A percentile compares a stretch with the other conserved stretches of the same genome.
These are phyloP conservation scores for Oreocharis arfaki DNA, from an alignment of 2,113 vertebrate species.

Conservation along the genomic window DNA sequence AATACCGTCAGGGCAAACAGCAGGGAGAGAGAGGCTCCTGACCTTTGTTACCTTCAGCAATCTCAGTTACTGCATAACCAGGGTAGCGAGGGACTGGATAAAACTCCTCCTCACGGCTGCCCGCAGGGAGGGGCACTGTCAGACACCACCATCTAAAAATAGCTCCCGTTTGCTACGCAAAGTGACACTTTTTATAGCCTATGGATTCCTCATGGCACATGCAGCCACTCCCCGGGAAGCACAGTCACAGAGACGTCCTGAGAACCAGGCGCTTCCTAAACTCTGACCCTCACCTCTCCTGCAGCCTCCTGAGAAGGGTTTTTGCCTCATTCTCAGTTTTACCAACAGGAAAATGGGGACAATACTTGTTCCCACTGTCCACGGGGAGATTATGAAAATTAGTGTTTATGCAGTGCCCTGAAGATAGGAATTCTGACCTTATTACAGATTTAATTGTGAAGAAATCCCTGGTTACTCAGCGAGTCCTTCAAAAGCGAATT, in stretches of 20 bases:
- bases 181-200: neutral
- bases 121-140: neutral
- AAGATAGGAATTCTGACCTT: conserved; percentile 10
- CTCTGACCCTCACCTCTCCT: neutral
- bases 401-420: neutral
- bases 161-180: neutral
- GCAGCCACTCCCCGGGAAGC: fast-evolving
- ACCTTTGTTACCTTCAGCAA: neutral
- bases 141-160: neutral
- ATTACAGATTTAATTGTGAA: conserved; percentile 53
- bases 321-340: neutral
- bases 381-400: neutral
- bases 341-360: neutral
- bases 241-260: neutral
- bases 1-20: neutral
- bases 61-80: neutral
- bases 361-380: neutral
- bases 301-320: neutral
- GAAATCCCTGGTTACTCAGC: neutral
- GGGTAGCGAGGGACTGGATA: neutral
- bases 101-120: neutral
- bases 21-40: neutral
- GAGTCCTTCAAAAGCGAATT: conserved; percentile 16
- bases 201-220: neutral
- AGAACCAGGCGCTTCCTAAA: neutral